These are phyloP conservation scores for Urocynchramus pylzowi DNA, from an alignment of 2,113 vertebrate species.

Conservation along the genomic window DNA sequence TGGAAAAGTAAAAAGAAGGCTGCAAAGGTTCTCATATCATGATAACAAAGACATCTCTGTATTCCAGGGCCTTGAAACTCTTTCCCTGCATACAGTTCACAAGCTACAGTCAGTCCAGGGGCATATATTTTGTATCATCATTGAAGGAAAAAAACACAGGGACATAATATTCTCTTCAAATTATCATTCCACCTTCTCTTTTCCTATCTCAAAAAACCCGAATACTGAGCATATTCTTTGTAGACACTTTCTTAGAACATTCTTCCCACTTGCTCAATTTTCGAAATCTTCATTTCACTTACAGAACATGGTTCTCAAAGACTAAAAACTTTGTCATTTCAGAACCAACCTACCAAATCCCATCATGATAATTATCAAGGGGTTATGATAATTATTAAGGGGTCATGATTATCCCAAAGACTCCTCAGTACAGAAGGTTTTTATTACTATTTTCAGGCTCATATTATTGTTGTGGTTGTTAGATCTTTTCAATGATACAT, in stretches of 20 bases:
- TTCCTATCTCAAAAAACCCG: not conserved
- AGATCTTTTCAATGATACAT: not conserved
- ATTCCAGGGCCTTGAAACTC: not conserved
- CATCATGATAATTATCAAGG: not conserved
- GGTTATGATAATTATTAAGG: not conserved
- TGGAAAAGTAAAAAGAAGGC: not conserved
- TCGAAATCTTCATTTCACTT: not conserved
- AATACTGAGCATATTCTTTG: not conserved
- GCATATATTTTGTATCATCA: not conserved
- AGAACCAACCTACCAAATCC: not conserved
- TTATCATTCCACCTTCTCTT: not conserved
- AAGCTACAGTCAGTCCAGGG: not conserved
- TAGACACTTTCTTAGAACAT: not conserved
- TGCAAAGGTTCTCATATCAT: not conserved
- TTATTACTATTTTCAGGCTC: not conserved
- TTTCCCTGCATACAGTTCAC: not conserved
- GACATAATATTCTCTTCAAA: not conserved
- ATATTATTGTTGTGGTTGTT: not conserved
- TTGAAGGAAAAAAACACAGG: not conserved
- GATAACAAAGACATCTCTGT: slow-evolving; percentile 1
- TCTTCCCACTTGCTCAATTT: not conserved
- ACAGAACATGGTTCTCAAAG: not conserved
- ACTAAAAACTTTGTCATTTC: not conserved
- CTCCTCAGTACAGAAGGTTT: not conserved
- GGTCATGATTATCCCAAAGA: not conserved